Conservation (phyloP, 2,797 vertebrate species). For the Helostoma temminkii region DNA sequence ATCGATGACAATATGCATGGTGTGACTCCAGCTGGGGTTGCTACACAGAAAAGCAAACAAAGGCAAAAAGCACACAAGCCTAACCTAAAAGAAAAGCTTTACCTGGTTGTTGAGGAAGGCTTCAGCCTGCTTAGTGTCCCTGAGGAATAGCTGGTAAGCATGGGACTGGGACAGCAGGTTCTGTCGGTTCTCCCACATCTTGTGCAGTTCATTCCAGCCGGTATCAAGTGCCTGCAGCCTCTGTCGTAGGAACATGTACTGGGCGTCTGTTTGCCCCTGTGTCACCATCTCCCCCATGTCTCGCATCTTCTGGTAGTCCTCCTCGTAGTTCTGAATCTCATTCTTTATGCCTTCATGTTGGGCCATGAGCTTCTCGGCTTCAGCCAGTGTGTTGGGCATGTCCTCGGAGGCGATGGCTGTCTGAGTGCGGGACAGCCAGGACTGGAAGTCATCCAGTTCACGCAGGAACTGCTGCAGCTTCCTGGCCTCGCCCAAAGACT, state of each 20-base stretch:
- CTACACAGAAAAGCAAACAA: neutral
- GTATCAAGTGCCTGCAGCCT: conserved; percentile 94
- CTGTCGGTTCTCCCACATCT: conserved; percentile 98
- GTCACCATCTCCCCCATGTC: conserved; percentile 99
- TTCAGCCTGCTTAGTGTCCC: conserved; percentile 90
- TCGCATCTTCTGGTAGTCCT: conserved; percentile 97
- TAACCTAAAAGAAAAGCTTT: conserved; percentile 14
- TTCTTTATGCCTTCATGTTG: conserved; percentile 96
- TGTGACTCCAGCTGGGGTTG: too few relatives aligned
- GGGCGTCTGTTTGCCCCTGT: conserved; percentile 93
- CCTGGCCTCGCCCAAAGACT: conserved; percentile 94
- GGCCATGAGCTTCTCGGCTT: conserved; percentile 94
- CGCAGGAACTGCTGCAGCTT: conserved; percentile 96
- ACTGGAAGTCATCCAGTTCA: conserved; percentile 96
- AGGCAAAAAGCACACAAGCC: neutral
- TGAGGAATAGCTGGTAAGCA: conserved; percentile 92
- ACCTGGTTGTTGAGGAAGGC: conserved; percentile 88
- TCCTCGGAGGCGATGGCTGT: conserved; percentile 95
- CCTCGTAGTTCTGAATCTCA: conserved; percentile 94
- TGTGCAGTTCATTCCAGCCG: conserved; percentile 96
- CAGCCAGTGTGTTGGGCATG: conserved; percentile 93
- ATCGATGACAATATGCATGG: neutral
- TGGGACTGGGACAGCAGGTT: conserved; percentile 94
- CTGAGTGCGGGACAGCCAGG: conserved; percentile 95
- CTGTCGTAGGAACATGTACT: conserved; percentile 96